Evolutionary conservation across 1,140 invertebrate species (phyloP).

Genomic region (Leptopilina boulardi): DNA sequence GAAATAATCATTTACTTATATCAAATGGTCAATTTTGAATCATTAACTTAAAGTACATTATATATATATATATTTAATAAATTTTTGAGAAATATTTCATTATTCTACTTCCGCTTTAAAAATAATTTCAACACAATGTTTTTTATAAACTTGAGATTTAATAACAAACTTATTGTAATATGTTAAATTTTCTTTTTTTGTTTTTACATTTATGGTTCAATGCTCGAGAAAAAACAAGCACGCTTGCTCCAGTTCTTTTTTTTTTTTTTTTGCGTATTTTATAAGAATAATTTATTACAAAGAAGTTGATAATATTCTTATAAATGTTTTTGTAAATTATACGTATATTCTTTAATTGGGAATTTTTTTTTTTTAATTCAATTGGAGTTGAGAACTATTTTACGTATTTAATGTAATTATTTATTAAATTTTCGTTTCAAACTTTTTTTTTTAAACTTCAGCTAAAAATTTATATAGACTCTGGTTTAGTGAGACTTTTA

Average conservation of each 20-base stretch:
- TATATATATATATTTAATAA: neutral
- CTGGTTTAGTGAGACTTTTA: too few species aligned
- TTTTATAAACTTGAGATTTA: neutral
- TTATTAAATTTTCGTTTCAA: too few species aligned
- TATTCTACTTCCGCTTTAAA: neutral
- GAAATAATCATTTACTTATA: neutral
- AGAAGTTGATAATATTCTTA: neutral
- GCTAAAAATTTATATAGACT: too few species aligned
- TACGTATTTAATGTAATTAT: too few species aligned
- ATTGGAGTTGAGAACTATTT: too few species aligned
- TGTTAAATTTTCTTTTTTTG: neutral
- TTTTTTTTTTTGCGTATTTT: neutral
- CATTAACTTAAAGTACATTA: neutral
- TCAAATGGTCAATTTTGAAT: neutral
- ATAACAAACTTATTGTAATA: neutral
- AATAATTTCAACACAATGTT: neutral
- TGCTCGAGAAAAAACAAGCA: neutral
- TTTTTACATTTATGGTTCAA: neutral
- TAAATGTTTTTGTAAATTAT: neutral
- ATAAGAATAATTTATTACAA: neutral
- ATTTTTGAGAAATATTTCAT: neutral
- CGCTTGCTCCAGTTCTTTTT: neutral
- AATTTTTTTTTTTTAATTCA: too few species aligned
- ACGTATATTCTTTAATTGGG: too few species aligned
- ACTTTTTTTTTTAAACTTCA: too few species aligned